Base-by-base conservation (phyloP, 23 tunicate species). In the Oikopleura albicans region DNA sequence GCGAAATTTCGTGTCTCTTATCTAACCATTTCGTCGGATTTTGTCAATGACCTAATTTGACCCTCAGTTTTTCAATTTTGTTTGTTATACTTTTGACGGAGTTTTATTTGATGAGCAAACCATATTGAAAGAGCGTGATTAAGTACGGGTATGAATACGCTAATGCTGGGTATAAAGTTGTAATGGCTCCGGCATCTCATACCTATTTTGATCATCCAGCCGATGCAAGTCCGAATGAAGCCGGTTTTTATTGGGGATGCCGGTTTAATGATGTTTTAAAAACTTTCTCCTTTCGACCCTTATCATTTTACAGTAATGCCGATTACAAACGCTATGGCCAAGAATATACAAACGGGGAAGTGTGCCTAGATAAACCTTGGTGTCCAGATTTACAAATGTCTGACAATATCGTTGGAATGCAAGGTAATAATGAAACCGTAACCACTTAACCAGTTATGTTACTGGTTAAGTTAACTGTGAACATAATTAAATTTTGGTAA, bases 191-290 rank as follows among this genome's bases (percentile, higher is more conserved):
- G 40, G 97, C 92, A 0, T 87, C 92, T 0, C 90, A 89, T 84
- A 63, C 89, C 31, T 91, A 91, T 56, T 89, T 91, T 41, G 97
- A 91, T 71, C 89, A 86, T 0, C 92, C 92, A 37, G 39, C 87
- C 40, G 97, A 91, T 38, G 91, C 91, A 35, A 91, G 89, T 79
- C 92, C 97, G 2, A 86, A 91, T 84, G 97, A 91, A 85, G 71
- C 88, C 40, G 97, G 97, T 0, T 83, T 89, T 22, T 89, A 91
- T 40, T 91, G 97, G 97, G 97, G 91, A 39, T 84, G 91, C 0
- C 56, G 92, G 39, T 91, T 85, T 56, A 85, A 88, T 0, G 88
- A 89, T 33, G 63, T 76, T 28, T 28, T 4, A 27, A 91, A 91
- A 84, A 84, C 87, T 29, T 91, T 89, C 57, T 87, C 87, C 0